phyloP scores from a whole-genome alignment of 2,888 invertebrate genomes.

The Andrena bicolor region DNA sequence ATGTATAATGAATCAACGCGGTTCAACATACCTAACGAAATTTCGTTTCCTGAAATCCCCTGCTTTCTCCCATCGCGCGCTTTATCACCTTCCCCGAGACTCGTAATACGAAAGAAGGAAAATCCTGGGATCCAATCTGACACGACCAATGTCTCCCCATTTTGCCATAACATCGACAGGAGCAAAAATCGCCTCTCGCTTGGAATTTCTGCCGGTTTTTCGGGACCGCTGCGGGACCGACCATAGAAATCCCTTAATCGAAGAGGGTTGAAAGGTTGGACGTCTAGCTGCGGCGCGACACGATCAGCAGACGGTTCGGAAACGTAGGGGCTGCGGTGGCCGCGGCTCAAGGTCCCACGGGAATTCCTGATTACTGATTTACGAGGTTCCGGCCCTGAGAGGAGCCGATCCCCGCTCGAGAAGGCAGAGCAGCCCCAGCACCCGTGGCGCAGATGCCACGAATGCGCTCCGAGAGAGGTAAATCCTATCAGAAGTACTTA shows the following conservation, averaged over 20 bases:
- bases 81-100: too few relatives aligned
- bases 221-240: not conserved
- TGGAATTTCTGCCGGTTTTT: not conserved
- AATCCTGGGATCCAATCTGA: too few relatives aligned
- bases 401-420: slow-evolving; percentile 60
- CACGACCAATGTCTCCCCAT: too few relatives aligned
- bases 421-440: slow-evolving; percentile 39
- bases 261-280: slow-evolving; percentile 24
- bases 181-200: not conserved
- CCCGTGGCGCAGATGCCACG: slow-evolving; percentile 68
- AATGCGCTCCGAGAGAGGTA: slow-evolving; percentile 71
- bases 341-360: slow-evolving; percentile 57
- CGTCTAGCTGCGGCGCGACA: slow-evolving; percentile 48
- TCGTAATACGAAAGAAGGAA: too few relatives aligned
- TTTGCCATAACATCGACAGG: not conserved
- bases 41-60: slow-evolving; percentile 3
- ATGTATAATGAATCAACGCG: slow-evolving; percentile 33
- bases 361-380: slow-evolving; percentile 83
- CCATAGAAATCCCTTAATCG: slow-evolving; percentile 25
- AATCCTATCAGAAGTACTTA: slow-evolving; percentile 83
- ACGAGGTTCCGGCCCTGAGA: slow-evolving; percentile 78
- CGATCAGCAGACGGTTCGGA: slow-evolving; percentile 49
- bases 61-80: too few relatives aligned
- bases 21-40: not conserved
- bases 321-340: slow-evolving; percentile 47